Evolutionary conservation across 2,797 vertebrate genomes (phyloP).

Genomic region (Natrix natrix): DNA sequence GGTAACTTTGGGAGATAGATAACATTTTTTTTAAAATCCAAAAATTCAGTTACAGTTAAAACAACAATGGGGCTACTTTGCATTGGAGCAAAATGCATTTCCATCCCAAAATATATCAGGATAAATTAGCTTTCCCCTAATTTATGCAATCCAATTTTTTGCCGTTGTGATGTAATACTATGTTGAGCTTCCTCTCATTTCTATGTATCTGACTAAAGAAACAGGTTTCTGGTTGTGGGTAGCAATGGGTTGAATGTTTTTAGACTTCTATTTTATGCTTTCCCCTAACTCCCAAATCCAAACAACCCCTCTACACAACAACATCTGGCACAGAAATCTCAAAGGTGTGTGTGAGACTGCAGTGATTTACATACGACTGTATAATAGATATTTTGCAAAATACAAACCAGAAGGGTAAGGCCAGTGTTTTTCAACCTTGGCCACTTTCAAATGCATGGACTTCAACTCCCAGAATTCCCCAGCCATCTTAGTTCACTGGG

Average conservation of each 20-base stretch:
- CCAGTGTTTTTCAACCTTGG: background rate
- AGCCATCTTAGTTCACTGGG: background rate
- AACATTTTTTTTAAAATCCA: background rate
- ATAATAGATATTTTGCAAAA: background rate
- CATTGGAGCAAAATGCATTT: background rate
- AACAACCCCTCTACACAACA: background rate
- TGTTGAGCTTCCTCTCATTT: background rate
- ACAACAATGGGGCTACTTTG: background rate
- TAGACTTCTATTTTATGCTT: background rate
- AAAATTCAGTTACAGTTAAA: background rate
- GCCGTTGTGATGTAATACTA: background rate
- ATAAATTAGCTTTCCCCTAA: background rate
- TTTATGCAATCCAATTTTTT: background rate
- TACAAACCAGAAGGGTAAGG: background rate
- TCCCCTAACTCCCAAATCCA: background rate
- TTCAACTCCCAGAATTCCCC: background rate
- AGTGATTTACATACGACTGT: background rate
- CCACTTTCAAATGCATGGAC: background rate
- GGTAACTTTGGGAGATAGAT: background rate
- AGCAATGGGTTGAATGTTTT: background rate
- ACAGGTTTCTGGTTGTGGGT: background rate
- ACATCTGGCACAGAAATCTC: background rate
- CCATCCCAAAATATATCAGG: background rate
- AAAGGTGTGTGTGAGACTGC: background rate
- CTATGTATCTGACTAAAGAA: background rate